Evolutionary conservation across 1,140 invertebrate genomes (phyloP).

Genomic region (Drosophila ercepeae): DNA sequence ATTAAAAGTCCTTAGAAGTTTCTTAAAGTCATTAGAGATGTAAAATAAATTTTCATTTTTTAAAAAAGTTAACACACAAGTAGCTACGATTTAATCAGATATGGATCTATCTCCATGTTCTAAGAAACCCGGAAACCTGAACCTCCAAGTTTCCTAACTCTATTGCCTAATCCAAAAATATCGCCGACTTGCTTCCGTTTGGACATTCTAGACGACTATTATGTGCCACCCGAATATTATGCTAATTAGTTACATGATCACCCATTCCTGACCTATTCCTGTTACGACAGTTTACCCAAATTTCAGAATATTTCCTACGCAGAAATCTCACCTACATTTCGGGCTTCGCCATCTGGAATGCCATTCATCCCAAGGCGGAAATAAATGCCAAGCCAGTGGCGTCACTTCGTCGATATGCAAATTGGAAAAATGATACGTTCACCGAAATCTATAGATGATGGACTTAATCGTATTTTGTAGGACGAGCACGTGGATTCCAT

Average conservation of each 20-base stretch:
- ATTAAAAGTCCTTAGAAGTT: too few relatives aligned
- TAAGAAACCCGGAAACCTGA: neutral
- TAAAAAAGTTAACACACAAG: too few relatives aligned
- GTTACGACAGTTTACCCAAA: neutral
- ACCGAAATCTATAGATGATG: neutral
- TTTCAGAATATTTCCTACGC: neutral
- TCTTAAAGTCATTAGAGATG: too few relatives aligned
- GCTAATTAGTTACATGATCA: neutral
- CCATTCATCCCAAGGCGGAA: constrained; percentile 11
- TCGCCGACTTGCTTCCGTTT: neutral
- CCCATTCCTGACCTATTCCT: neutral
- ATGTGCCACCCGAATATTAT: neutral
- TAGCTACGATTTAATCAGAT: too few relatives aligned
- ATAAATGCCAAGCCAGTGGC: constrained; percentile 22
- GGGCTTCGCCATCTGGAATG: neutral
- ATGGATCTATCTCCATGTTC: too few relatives aligned
- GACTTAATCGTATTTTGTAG: constrained; percentile 6
- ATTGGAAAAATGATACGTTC: neutral
- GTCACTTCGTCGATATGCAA: constrained; percentile 22
- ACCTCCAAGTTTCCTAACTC: neutral
- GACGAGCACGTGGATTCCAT: constrained; percentile 37
- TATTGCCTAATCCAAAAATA: neutral
- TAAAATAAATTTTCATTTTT: too few relatives aligned
- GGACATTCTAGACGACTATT: neutral
- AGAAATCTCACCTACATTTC: neutral